Conservation (phyloP, 2,113 vertebrate genomes). For the Neodon shergylaensis region DNA sequence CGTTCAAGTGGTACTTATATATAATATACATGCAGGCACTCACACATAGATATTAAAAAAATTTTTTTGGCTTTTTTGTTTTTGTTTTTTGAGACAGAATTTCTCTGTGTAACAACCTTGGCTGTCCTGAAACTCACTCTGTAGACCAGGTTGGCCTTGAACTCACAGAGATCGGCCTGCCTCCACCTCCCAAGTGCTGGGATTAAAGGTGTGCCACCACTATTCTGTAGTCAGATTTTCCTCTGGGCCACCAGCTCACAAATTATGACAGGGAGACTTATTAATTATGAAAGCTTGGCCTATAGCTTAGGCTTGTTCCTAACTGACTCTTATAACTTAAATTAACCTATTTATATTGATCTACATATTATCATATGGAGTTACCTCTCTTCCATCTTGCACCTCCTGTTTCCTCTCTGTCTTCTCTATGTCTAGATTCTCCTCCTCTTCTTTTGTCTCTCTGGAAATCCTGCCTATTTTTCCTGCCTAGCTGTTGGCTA, state of each 20-base stretch:
- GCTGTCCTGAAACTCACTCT: background rate
- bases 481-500: background rate
- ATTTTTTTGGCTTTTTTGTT: no score
- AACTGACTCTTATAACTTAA: background rate
- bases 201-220: no score
- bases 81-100: no score
- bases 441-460: background rate
- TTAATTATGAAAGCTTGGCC: background rate
- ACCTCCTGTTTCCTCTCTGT: background rate
- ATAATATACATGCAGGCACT: background rate
- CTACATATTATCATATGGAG: background rate
- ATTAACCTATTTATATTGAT: background rate
- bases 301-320: background rate
- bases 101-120: background rate
- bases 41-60: background rate
- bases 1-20: background rate
- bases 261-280: background rate
- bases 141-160: background rate
- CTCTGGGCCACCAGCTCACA: background rate
- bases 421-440: background rate
- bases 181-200: background rate
- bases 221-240: background rate
- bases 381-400: background rate
- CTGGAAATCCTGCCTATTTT: background rate
- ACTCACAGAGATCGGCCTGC: background rate